These are phyloP conservation scores for Sminthopsis crassicaudata DNA, from an alignment of 2,113 vertebrate genomes.

Conservation along the genomic window DNA sequence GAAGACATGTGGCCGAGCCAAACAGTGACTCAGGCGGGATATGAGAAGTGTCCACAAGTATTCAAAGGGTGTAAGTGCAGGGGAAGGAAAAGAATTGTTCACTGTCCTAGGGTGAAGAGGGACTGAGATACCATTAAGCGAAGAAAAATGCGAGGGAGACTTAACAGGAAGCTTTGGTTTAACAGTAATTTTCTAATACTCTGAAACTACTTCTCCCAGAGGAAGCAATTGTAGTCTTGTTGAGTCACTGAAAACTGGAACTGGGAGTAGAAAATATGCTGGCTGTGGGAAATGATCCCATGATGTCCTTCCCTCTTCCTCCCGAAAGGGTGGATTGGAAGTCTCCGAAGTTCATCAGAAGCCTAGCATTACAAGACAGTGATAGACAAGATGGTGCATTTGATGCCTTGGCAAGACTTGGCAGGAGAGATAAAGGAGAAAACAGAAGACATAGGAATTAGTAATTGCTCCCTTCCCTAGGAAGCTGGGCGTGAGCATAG, in stretches of 20 bases:
- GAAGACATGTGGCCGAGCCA: slow-evolving; percentile 58
- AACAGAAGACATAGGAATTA: background rate
- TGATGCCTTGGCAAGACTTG: slow-evolving; percentile 33
- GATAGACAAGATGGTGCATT: slow-evolving; percentile 33
- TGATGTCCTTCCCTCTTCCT: background rate
- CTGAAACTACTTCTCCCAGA: slow-evolving; percentile 47
- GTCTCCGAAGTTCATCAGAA: background rate
- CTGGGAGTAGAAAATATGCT: slow-evolving; percentile 33
- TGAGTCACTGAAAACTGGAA: slow-evolving; percentile 67
- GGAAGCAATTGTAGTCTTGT: slow-evolving; percentile 55
- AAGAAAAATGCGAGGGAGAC: slow-evolving; percentile 62
- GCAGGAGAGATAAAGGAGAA: background rate
- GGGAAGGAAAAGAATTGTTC: slow-evolving; percentile 63
- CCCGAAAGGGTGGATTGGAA: slow-evolving; percentile 7
- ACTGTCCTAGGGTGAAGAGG: slow-evolving; percentile 53
- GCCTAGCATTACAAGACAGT: slow-evolving; percentile 58
- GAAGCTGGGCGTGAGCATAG: background rate
- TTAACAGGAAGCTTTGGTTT: slow-evolving; percentile 52
- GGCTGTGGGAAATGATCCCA: slow-evolving; percentile 53
- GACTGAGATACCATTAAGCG: slow-evolving; percentile 52
- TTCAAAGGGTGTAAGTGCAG: slow-evolving; percentile 63
- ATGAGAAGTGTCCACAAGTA: slow-evolving; percentile 70
- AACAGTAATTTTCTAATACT: slow-evolving; percentile 50
- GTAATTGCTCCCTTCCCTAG: background rate
- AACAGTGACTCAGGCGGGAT: slow-evolving; percentile 73